Evolutionary conservation across 1,140 invertebrate species (phyloP).

Genomic region (Thrips palmi): DNA sequence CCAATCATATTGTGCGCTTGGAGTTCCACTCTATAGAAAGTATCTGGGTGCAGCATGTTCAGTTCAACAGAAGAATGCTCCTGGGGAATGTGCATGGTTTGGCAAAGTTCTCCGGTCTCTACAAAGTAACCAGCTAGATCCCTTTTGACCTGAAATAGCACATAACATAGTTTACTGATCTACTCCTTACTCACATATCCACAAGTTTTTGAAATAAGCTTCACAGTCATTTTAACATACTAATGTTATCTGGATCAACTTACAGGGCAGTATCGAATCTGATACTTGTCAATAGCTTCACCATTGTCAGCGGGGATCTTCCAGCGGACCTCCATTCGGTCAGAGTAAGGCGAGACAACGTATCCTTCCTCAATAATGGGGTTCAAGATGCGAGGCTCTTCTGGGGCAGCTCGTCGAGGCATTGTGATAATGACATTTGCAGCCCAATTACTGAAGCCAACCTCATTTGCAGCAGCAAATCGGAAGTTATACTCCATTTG

Average conservation of each 20-base stretch:
- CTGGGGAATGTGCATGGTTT: too few species aligned
- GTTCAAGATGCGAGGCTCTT: conserved; percentile 32
- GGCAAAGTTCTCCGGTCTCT: too few species aligned
- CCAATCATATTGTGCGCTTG: conserved; percentile 71
- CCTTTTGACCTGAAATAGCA: too few species aligned
- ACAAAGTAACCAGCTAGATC: too few species aligned
- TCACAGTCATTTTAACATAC: too few species aligned
- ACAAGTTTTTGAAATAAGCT: too few species aligned
- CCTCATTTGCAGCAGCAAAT: conserved; percentile 67
- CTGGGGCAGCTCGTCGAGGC: conserved; percentile 33
- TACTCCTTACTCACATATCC: too few species aligned
- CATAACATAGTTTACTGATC: too few species aligned
- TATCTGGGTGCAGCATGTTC: conserved; percentile 45
- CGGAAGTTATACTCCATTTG: conserved; percentile 65
- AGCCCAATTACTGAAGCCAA: conserved; percentile 57
- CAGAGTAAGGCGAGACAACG: conserved; percentile 35
- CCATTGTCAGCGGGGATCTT: conserved; percentile 70
- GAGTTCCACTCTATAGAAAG: conserved; percentile 62
- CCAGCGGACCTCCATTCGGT: conserved; percentile 67
- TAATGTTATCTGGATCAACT: conserved; percentile 26
- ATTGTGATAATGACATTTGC: conserved; percentile 31
- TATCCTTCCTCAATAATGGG: conserved; percentile 13
- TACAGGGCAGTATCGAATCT: conserved; percentile 62
- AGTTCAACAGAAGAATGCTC: conserved; percentile 45
- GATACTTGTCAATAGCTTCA: conserved; percentile 65